Conservation (phyloP, 2,888 invertebrate genomes). For the Chrysolina oricalcia region DNA sequence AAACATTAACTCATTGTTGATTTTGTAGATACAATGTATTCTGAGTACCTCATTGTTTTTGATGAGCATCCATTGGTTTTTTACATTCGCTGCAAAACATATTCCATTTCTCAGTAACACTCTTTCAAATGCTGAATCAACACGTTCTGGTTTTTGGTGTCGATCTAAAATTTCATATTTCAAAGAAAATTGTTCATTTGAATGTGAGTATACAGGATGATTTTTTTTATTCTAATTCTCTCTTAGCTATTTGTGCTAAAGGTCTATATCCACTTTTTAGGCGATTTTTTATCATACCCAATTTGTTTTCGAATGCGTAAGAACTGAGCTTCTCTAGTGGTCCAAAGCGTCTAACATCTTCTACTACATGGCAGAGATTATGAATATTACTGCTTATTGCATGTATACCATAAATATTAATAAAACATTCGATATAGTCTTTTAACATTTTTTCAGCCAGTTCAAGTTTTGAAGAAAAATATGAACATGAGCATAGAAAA, state of each 20-base stretch:
- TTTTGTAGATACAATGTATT: conserved; percentile 37
- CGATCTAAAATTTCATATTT: conserved; percentile 36
- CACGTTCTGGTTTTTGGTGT: conserved; percentile 29
- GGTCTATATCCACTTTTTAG: conserved; percentile 36
- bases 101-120: conserved; percentile 35
- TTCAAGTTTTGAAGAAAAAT: conserved; percentile 39
- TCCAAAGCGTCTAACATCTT: too few species aligned
- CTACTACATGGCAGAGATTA: conserved; percentile 62
- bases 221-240: conserved; percentile 28
- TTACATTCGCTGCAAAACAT: conserved; percentile 34
- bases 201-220: conserved; percentile 28
- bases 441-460: conserved; percentile 46
- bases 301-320: conserved; percentile 31
- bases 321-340: conserved; percentile 36
- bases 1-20: conserved; percentile 35
- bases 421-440: conserved; percentile 35
- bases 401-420: conserved; percentile 35
- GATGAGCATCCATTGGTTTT: conserved; percentile 38
- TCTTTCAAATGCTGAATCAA: conserved; percentile 32
- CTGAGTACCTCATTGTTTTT: conserved; percentile 37
- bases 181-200: conserved; percentile 29
- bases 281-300: conserved; percentile 36
- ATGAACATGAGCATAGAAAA: conserved; percentile 37
- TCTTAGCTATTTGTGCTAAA: conserved; percentile 38
- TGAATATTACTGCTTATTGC: conserved; percentile 63